Evolutionary conservation across 2,113 vertebrate species (phyloP), one percentile per base, ranked within the genome.

Genomic region (Halichoerus grypus): DNA sequence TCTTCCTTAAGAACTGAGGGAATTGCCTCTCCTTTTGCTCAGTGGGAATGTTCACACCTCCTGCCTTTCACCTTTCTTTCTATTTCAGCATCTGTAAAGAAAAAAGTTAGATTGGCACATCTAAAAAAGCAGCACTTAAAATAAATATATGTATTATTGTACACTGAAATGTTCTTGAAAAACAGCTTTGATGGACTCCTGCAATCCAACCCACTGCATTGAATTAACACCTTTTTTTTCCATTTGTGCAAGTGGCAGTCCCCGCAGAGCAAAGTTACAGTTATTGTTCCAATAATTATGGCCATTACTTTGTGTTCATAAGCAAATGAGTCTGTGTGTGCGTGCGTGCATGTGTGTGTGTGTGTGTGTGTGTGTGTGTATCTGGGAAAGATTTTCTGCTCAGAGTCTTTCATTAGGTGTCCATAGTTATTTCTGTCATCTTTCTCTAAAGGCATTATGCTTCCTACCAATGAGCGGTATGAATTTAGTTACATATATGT

Each of bases 41-140:
- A 65, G 8, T 83, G 53, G 61, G 67, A 93, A 92, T 18, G 19
- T 92, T 49, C 12, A 4, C 31, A 81, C 22, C 2, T 8, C 77
- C 61, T 88, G 67, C 71, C 49, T 97, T 74, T 82, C 39, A 28
- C 9, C 49, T 53, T 42, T 72, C 82, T 65, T 82, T 77, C 69
- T 88, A 57, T 55, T 61, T 95, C 24, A 87, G 79, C 14, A 71
- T 91, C 71, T 92, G 1, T 69, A 87, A 61, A 87, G n/a, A 67
- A 31, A 84, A 90, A 91, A 5, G 31, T 80, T 94, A 71, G 28
- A 69, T 63, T 87, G 82, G 46, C 28, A 92, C 61, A 74, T 46
- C 81, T 86, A 36, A 86, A 93, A 96, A 69, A 63, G 55, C 15
- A 84, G n/a, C 16, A 92, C 57, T 94, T 95, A 69, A 89, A 92